Conservation (phyloP, 1,140 invertebrate genomes). For the Marisa cornuarietis region DNA sequence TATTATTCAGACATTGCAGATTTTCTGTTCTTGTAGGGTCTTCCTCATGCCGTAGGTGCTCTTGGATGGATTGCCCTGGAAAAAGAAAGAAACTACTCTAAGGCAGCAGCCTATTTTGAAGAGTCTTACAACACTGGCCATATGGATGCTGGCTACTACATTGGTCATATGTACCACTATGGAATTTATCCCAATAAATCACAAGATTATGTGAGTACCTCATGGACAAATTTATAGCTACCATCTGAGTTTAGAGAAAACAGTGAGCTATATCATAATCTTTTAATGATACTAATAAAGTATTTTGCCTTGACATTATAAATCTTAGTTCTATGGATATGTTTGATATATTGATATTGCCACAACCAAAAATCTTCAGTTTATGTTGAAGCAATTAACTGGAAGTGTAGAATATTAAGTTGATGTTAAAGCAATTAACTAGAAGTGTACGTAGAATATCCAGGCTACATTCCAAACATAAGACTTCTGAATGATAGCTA, state of each 20-base stretch:
- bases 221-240: background rate
- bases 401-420: too few relatives aligned
- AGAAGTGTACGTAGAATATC: too few relatives aligned
- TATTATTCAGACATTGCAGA: background rate
- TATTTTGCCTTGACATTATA: background rate
- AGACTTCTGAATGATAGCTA: too few relatives aligned
- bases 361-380: too few relatives aligned
- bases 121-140: constrained; percentile 44
- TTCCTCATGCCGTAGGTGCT: constrained; percentile 50
- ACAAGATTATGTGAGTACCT: constrained; percentile 43
- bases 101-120: constrained; percentile 49
- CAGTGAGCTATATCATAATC: background rate
- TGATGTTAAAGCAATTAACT: too few relatives aligned
- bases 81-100: constrained; percentile 43
- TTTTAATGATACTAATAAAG: background rate
- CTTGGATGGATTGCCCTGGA: constrained; percentile 59
- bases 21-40: constrained; percentile 30
- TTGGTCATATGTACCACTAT: constrained; percentile 50
- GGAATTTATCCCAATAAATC: constrained; percentile 45
- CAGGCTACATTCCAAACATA: too few relatives aligned
- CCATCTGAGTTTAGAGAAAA: background rate
- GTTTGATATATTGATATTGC: too few relatives aligned
- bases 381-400: too few relatives aligned
- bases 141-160: constrained; percentile 54
- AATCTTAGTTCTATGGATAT: too few relatives aligned